These are phyloP conservation scores for Urophycis tenuis DNA, from an alignment of 2,797 vertebrate species.

Conservation along the genomic window DNA sequence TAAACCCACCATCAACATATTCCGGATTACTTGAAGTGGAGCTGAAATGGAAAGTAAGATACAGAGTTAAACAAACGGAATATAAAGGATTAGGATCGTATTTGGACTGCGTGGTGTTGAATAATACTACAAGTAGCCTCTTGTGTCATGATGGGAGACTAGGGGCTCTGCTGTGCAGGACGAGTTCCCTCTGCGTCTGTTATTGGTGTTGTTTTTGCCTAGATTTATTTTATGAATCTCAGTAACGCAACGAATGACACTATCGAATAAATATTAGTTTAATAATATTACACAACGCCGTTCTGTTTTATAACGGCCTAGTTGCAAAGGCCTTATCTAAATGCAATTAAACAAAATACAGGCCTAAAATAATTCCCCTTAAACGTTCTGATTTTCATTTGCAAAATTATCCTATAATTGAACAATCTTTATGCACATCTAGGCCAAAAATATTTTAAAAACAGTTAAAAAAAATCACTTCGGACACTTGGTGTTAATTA, in stretches of 20 bases:
- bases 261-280: background rate
- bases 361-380: background rate
- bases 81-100: conserved; percentile 75
- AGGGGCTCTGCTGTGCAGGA: background rate
- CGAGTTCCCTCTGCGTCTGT: background rate
- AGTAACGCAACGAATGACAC: background rate
- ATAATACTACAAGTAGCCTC: background rate
- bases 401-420: background rate
- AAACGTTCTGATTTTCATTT: background rate
- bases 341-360: background rate
- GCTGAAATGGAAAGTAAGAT: conserved; percentile 68
- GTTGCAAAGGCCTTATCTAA: background rate
- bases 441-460: background rate
- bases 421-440: background rate
- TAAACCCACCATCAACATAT: background rate
- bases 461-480: background rate
- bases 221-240: background rate
- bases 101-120: conserved; percentile 79
- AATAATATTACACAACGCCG: background rate
- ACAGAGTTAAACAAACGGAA: conserved; percentile 68
- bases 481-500: background rate
- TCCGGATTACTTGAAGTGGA: conserved; percentile 24
- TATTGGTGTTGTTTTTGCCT: background rate
- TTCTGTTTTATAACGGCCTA: background rate
- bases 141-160: background rate